phyloP scores from a whole-genome alignment of 2,888 invertebrate species.

The Brachynemurus nebulosus region DNA sequence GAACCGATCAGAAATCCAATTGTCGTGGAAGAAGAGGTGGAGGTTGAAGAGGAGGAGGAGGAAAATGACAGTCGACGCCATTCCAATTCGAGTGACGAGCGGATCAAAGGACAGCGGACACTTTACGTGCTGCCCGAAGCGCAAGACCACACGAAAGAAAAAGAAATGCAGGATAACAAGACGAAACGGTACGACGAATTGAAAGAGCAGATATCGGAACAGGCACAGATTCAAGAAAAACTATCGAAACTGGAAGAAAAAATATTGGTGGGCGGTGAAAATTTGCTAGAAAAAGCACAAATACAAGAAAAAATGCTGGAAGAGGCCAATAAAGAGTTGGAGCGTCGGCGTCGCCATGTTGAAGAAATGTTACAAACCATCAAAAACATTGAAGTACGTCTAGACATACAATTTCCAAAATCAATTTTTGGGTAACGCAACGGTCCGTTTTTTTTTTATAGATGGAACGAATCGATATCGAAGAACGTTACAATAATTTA shows the following conservation, averaged over 20 bases:
- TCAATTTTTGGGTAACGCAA: not conserved
- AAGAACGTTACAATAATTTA: constrained; percentile 84
- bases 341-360: constrained; percentile 31
- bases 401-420: not conserved
- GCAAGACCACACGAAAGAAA: not conserved
- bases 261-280: constrained; percentile 95
- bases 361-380: constrained; percentile 5
- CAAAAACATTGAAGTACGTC: constrained; percentile 6
- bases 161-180: not conserved
- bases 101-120: constrained; percentile 36
- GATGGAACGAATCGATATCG: constrained; percentile 84
- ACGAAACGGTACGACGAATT: not conserved
- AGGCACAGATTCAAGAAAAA: constrained; percentile 70
- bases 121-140: constrained; percentile 32
- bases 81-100: constrained; percentile 46
- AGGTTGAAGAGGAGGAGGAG: constrained; percentile 37
- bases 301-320: constrained; percentile 81
- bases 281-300: constrained; percentile 92
- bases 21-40: constrained; percentile 43
- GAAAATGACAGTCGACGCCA: too few species aligned
- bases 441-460: constrained; percentile 23
- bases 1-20: constrained; percentile 8
- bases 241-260: constrained; percentile 85
- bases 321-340: constrained; percentile 71
- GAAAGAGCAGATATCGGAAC: constrained; percentile 42